phyloP scores from a whole-genome alignment of 35 echinoderm and acorn worm genomes.

The Antedon bifida region DNA sequence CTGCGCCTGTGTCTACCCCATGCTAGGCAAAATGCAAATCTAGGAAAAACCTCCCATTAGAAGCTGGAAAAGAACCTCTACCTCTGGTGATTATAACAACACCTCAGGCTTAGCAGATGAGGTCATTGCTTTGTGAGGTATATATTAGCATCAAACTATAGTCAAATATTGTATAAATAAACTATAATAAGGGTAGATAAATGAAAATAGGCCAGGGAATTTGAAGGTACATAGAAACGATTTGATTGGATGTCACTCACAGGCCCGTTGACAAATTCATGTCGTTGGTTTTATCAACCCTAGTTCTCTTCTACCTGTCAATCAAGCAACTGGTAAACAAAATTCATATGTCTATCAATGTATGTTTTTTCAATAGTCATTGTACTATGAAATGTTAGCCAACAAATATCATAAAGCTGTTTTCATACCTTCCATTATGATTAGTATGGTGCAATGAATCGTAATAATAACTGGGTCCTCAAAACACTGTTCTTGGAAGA shows the following conservation, averaged over 20 bases:
- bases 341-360: not conserved
- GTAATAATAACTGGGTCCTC: too few species aligned
- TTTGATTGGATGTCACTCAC: not conserved
- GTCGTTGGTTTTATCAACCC: not conserved
- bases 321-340: not conserved
- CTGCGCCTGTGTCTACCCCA: not conserved
- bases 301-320: not conserved
- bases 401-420: too few species aligned
- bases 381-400: too few species aligned
- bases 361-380: too few species aligned
- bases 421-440: too few species aligned
- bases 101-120: not conserved
- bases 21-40: not conserved
- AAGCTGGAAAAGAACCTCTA: not conserved
- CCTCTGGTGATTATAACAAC: not conserved
- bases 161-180: not conserved
- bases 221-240: not conserved
- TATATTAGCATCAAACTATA: not conserved
- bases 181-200: not conserved
- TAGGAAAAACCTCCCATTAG: not conserved
- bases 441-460: too few species aligned
- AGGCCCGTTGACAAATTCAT: not conserved
- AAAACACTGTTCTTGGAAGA: too few species aligned
- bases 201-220: not conserved
- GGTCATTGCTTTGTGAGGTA: not conserved